phyloP scores from a whole-genome alignment of 1,140 invertebrate genomes.

The Polypedilum pembai region DNA sequence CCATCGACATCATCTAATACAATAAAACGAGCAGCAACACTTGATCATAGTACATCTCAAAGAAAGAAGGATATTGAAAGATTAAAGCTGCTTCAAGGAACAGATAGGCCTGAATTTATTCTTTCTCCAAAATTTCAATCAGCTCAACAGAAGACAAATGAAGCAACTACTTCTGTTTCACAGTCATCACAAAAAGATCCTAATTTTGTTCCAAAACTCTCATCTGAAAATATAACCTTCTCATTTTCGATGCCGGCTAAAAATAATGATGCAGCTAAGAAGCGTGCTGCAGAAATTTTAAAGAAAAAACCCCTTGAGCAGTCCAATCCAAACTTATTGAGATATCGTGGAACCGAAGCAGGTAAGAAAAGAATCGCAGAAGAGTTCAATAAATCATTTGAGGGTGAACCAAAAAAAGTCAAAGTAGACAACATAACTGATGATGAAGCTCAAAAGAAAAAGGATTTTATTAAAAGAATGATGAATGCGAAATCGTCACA shows the following conservation, averaged over 20 bases:
- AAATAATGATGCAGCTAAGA: conserved; percentile 51
- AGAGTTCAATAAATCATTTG: conserved; percentile 44
- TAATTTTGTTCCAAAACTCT: conserved; percentile 33
- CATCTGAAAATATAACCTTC: conserved; percentile 46
- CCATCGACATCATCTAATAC: background rate
- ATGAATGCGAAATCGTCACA: conserved; percentile 72
- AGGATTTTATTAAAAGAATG: conserved; percentile 67
- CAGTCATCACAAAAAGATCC: conserved; percentile 14
- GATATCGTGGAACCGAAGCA: conserved; percentile 45
- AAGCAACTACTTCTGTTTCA: background rate
- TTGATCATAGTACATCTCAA: conserved; percentile 37
- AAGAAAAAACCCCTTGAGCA: conserved; percentile 57
- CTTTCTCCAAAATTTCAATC: background rate
- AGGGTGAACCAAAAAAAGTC: conserved; percentile 46
- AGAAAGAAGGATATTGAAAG: conserved; percentile 52
- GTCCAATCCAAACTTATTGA: conserved; percentile 60
- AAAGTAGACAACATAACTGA: conserved; percentile 41
- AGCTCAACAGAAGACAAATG: background rate
- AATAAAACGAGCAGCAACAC: background rate
- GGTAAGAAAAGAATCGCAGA: conserved; percentile 50
- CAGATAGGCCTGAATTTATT: conserved; percentile 14
- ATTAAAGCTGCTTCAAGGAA: conserved; percentile 48
- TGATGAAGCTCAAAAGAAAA: conserved; percentile 45
- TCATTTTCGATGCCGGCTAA: conserved; percentile 54
- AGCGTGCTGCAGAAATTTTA: conserved; percentile 54